phyloP scores from a whole-genome alignment of 2,797 vertebrate species.

The Botia almorhae region DNA sequence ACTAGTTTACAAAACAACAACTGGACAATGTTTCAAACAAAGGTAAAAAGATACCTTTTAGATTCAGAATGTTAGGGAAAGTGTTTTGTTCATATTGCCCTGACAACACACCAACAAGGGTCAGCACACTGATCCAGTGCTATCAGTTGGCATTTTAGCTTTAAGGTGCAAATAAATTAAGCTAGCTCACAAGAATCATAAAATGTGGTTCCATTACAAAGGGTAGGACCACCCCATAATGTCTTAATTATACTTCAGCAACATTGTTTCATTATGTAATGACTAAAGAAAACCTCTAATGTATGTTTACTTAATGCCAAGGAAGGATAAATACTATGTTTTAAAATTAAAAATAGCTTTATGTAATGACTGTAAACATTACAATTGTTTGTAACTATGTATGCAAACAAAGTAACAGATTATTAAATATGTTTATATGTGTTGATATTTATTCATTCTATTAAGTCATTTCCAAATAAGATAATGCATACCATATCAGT shows the following conservation, averaged over 20 bases:
- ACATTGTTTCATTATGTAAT: not conserved
- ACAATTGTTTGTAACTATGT: too few species aligned
- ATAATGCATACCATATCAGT: too few species aligned
- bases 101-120: not conserved
- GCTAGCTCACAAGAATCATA: not conserved
- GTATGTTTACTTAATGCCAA: too few species aligned
- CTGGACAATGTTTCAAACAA: not conserved
- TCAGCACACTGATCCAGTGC: not conserved
- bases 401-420: too few species aligned
- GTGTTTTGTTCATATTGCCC: not conserved
- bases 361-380: not conserved
- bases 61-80: not conserved
- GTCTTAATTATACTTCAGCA: not conserved
- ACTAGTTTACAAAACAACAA: not conserved
- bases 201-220: not conserved
- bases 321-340: too few species aligned
- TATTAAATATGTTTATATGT: too few species aligned
- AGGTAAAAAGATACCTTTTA: too few species aligned
- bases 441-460: too few species aligned
- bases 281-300: too few species aligned
- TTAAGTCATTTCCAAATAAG: too few species aligned
- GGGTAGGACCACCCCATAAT: not conserved
- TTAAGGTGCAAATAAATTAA: not conserved
- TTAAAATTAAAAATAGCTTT: too few species aligned
- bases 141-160: too few species aligned